Evolutionary conservation across 2,888 invertebrate genomes (phyloP), one percentile per base, ranked within the genome.

Genomic region (Lingula anatina): DNA sequence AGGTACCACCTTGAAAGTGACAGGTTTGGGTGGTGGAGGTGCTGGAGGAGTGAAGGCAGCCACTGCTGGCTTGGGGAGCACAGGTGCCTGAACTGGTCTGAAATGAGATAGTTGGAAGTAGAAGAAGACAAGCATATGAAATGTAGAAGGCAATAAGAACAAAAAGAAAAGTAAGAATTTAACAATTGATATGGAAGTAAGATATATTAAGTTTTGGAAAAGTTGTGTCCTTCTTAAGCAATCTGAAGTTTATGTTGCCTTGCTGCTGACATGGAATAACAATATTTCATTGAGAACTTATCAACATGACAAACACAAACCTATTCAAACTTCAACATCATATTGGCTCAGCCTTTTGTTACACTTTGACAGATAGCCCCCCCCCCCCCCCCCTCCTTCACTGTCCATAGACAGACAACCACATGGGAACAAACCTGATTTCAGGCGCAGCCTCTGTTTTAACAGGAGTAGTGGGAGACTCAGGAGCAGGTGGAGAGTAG

Each of bases 21-120:
- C 54, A 42, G 47, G 44, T 44, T 35, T 25, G 35, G 31, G 23
- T 18, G 25, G 27, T n/a, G 46, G 42, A 36, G 47, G 41, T 35
- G 46, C 28, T 40, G 28, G 27, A 25, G 48, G 42, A 44, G 31
- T 36, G 9, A 45, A 40, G 15, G 35, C 36, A 5, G 51, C 41
- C 35, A 35, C 40, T n/a, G 44, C 25, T 28, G 40, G 37, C 40
- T 47, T 28, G n/a, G 44, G 41, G 35, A 47, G 44, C 7, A 42
- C 38, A 31, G 46, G 49, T n/a, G 45, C 35, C 2, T 38, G 41
- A 35, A 43, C 28, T 2, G 39, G 46, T 35, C n/a, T n/a, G n/a
- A n/a, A n/a, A n/a, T 21, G 25, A 39, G 45, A 44, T 36, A 18
- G 35, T 47, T 15, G 15, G 15, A 31, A 9, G 35, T 20, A 39